phyloP scores from a whole-genome alignment of 1,140 invertebrate genomes.

The Babylonia areolata region DNA sequence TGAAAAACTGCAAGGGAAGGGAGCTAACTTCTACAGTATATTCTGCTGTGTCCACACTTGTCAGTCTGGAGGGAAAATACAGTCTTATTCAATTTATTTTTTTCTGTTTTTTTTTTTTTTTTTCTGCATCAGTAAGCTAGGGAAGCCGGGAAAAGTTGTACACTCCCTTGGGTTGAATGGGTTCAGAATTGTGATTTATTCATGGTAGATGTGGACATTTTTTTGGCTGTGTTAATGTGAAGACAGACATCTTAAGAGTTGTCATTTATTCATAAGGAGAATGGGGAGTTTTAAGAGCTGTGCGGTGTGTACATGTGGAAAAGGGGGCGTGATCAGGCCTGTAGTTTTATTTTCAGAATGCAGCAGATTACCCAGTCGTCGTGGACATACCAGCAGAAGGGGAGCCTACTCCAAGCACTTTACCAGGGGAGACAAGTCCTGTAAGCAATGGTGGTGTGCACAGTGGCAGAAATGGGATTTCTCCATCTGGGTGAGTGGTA shows the following conservation, averaged over 20 bases:
- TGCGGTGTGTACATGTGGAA: background rate
- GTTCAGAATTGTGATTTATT: no score
- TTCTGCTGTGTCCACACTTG: no score
- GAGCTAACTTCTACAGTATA: no score
- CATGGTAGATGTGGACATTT: no score
- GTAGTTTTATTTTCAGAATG: background rate
- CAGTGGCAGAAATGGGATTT: background rate
- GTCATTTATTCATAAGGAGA: background rate
- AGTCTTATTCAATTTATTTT: no score
- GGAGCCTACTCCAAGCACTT: background rate
- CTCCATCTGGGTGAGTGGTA: background rate
- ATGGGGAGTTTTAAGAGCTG: background rate
- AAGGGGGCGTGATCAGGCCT: no score
- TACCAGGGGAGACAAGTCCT: slow-evolving; percentile 18
- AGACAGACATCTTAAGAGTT: background rate
- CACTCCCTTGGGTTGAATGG: no score
- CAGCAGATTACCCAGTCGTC: background rate
- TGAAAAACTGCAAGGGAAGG: no score
- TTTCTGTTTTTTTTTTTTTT: no score
- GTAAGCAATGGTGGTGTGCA: background rate
- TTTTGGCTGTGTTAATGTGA: background rate
- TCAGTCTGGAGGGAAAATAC: no score
- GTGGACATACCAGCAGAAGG: background rate
- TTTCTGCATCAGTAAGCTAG: no score
- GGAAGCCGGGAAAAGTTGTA: no score